Percentiles rank a stretch among this genome's conserved stretches.
phyloP scores from a whole-genome alignment of 2,797 vertebrate species.

The Vespertilio murinus region DNA sequence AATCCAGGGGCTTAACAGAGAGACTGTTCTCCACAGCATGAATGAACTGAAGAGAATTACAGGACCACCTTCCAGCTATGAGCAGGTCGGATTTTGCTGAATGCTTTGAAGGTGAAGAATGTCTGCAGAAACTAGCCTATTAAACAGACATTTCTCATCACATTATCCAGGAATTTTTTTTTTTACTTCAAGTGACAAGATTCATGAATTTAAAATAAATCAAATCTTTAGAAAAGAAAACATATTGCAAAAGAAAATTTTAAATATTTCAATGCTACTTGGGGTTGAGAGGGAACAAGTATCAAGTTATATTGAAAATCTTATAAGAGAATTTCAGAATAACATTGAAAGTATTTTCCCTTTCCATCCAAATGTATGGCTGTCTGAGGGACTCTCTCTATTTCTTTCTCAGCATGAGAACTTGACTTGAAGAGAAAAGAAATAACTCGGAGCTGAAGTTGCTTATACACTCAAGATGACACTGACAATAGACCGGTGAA shows the following conservation, averaged over 20 bases:
- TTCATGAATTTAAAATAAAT: conserved; percentile 10
- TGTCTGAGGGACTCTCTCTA: neutral
- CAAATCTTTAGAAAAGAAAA: neutral
- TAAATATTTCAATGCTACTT: neutral
- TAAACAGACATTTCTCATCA: neutral
- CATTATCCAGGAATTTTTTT: neutral
- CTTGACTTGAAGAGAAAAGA: neutral
- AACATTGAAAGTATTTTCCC: neutral
- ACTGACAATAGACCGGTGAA: neutral
- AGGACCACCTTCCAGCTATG: neutral
- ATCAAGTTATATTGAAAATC: neutral
- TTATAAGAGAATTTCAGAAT: neutral
- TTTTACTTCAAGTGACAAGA: neutral
- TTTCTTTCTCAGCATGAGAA: neutral
- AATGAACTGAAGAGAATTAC: neutral
- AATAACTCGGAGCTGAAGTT: neutral
- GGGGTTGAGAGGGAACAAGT: neutral
- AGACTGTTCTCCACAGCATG: neutral
- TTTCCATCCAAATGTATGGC: neutral
- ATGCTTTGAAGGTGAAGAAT: neutral
- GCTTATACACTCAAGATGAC: neutral
- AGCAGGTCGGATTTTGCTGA: neutral
- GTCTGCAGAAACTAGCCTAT: neutral
- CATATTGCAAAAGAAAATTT: neutral
- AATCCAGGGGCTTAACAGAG: neutral